Evolutionary conservation across 2,113 vertebrate genomes (phyloP), one percentile per base, ranked within the genome.

Genomic region (Glaucidium brasilianum): DNA sequence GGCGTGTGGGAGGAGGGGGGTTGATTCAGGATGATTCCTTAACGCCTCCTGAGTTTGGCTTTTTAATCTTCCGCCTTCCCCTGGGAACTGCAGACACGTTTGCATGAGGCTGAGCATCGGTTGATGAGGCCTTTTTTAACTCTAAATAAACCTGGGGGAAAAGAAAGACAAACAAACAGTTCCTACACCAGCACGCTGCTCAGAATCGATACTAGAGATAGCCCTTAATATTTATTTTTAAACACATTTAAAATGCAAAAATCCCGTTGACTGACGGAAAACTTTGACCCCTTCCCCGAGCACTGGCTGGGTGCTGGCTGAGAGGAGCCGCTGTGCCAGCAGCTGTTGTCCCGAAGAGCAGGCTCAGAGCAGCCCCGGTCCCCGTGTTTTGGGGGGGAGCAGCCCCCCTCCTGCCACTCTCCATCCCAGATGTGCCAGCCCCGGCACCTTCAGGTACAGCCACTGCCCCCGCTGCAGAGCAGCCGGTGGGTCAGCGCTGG

Each of bases 271-370:
- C 81, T 6, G 29, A 6, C 8, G 6, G 43, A 60, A 35, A 71
- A 88, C 75, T 93, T 71, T 0, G 0, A 37, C 26, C 35, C 8
- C 50, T 2, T 4, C 18, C 4, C 6, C 2, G 3, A 34, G 62
- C 76, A 0, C 3, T 35, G 1, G 26, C 52, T 23, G 56, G 58
- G n/a, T 1, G 15, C 21, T 6, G 66, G 52, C n/a, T 10, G 77
- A 4, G 69, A 11, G 2, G 32, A 43, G 21, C n/a, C 15, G 30
- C 58, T n/a, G 0, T 37, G 0, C 45, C 15, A 0, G 14, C 1
- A 16, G 53, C 64, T 15, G 39, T 1, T 16, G 32, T 10, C 32
- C 1, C 10, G 6, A 0, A 5, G 0, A 2, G 35, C 11, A 10
- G 37, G 60, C 4, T 35, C 16, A 0, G 35, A 37, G 53, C 88